A percentile compares a stretch with the other conserved stretches of the same genome.
phyloP scores from a whole-genome alignment of 1,140 invertebrate genomes.

The Temnothorax longispinosus region DNA sequence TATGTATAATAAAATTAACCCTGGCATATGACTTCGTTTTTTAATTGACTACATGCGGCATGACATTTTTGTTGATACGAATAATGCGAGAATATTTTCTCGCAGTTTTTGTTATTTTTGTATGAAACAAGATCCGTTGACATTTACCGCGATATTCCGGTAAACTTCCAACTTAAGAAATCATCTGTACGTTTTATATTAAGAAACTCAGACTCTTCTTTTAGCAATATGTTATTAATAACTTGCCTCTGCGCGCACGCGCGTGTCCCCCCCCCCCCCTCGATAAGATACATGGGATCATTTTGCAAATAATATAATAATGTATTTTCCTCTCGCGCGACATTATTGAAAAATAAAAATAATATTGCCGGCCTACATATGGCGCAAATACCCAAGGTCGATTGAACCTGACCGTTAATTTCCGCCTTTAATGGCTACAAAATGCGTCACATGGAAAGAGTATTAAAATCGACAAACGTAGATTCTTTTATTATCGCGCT shows the following conservation, averaged over 20 bases:
- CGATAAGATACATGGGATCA: background rate
- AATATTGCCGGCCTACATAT: conserved; percentile 2
- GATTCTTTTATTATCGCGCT: conserved; percentile 14
- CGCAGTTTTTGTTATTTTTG: background rate
- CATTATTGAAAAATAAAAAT: conserved; percentile 48
- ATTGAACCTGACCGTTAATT: background rate
- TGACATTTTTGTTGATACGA: conserved; percentile 10
- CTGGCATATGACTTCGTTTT: background rate
- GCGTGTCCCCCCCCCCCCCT: background rate
- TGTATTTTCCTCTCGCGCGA: background rate
- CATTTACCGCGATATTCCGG: conserved; percentile 14
- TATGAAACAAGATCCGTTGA: conserved; percentile 15
- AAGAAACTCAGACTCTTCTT: conserved; percentile 13
- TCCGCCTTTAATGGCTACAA: background rate
- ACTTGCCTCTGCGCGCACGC: no score
- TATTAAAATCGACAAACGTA: background rate
- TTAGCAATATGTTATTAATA: conserved; percentile 20
- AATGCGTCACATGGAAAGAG: background rate
- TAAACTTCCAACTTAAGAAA: conserved; percentile 37
- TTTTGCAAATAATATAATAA: background rate
- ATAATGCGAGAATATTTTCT: conserved; percentile 3
- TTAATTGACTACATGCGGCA: background rate
- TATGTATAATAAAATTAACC: background rate
- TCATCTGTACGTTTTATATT: conserved; percentile 26
- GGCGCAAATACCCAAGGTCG: conserved; percentile 1